Evolutionary conservation across 37 sponge, comb jelly and placozoan genomes (phyloP).

Genomic region (Ianthella basta): DNA sequence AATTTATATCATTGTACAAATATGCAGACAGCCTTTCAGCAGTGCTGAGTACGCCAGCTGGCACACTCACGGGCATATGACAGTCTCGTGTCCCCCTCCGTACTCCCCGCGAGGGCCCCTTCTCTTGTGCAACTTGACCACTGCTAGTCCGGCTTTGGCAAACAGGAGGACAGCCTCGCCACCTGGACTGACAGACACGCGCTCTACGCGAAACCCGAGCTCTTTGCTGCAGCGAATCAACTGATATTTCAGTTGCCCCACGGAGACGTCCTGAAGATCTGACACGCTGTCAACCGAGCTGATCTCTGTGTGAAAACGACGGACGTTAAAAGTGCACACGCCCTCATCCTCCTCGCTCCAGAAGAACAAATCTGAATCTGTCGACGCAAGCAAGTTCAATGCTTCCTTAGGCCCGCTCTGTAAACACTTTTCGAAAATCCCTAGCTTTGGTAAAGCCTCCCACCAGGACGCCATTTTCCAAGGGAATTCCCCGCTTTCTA

Average conservation of each 20-base stretch:
- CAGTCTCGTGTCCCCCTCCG: slow-evolving; percentile 23
- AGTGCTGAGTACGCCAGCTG: too few relatives aligned
- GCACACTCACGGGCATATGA: slow-evolving; percentile 17
- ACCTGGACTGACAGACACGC: not conserved
- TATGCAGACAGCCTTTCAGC: not conserved
- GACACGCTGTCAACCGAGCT: not conserved
- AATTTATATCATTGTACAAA: too few relatives aligned
- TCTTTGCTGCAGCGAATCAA: not conserved
- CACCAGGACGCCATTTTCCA: slow-evolving; percentile 18
- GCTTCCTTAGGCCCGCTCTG: not conserved
- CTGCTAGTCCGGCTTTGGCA: not conserved
- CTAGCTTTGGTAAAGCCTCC: not conserved
- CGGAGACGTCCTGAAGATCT: not conserved
- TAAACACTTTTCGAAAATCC: not conserved
- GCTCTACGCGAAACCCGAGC: not conserved
- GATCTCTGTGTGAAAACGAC: not conserved
- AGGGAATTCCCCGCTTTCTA: not conserved
- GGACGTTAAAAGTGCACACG: not conserved
- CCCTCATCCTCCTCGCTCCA: not conserved
- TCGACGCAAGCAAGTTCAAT: not conserved
- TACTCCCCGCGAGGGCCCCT: slow-evolving; percentile 1
- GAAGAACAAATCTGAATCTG: slow-evolving; percentile 4
- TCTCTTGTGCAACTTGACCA: not conserved
- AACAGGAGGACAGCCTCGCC: slow-evolving; percentile 20
- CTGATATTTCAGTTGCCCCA: not conserved